These are phyloP conservation scores for Andinoacara biseriatus DNA, from an alignment of 2,113 vertebrate species.

Conservation along the genomic window DNA sequence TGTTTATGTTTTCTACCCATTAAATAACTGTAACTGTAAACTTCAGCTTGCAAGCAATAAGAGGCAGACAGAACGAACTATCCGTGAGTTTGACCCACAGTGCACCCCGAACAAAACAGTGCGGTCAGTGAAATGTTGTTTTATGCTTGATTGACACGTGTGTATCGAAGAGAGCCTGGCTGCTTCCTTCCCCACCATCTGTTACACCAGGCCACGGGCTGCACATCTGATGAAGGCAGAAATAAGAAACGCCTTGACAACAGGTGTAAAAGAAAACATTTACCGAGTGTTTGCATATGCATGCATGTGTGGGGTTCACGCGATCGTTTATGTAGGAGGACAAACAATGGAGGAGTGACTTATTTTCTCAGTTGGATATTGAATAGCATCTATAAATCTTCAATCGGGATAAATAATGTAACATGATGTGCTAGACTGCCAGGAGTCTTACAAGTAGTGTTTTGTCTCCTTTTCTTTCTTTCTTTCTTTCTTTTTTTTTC, in stretches of 20 bases:
- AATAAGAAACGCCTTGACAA: slow-evolving; percentile 40
- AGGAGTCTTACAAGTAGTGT: neutral
- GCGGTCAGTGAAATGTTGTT: slow-evolving; percentile 4
- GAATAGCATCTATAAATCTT: neutral
- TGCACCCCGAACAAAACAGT: slow-evolving; percentile 5
- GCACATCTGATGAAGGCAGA: slow-evolving; percentile 27
- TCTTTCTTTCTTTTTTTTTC: slow-evolving; percentile 22
- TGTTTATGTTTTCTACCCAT: neutral
- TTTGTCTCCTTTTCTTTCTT: neutral
- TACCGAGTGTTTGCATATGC: slow-evolving; percentile 12
- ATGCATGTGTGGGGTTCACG: slow-evolving; percentile 41
- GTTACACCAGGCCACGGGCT: neutral
- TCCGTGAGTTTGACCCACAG: slow-evolving; percentile 19
- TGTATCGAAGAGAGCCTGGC: slow-evolving; percentile 13
- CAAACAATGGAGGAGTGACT: neutral
- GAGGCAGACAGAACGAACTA: neutral
- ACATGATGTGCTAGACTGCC: neutral
- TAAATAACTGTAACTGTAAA: neutral
- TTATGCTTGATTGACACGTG: slow-evolving; percentile 35
- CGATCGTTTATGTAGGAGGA: neutral
- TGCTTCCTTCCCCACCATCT: slow-evolving; percentile 11
- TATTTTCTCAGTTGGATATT: neutral
- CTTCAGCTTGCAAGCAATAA: neutral
- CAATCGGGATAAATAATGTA: neutral
- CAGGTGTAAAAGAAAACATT: slow-evolving; percentile 40